Percentiles rank a stretch among this genome's conserved stretches.
These are phyloP conservation scores for Furcifer pardalis DNA, from an alignment of 2,797 vertebrate species.

Conservation along the genomic window DNA sequence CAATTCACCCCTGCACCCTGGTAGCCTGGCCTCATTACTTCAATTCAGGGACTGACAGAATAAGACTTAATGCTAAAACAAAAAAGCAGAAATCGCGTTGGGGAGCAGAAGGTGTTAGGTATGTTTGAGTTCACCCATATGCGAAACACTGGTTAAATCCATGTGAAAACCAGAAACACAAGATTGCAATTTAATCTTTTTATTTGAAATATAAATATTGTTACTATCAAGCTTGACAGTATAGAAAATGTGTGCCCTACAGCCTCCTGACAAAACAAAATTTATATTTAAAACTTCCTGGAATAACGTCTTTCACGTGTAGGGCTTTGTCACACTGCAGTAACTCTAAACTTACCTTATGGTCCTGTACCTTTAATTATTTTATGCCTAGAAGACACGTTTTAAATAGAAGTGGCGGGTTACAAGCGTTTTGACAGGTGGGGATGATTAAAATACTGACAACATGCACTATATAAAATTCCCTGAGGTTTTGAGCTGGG, in stretches of 20 bases:
- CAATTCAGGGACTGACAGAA: conserved; percentile 74
- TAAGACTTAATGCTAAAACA: conserved; percentile 79
- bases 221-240: conserved; percentile 93
- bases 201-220: conserved; percentile 90
- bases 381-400: conserved; percentile 99
- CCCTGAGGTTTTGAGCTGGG: conserved; percentile 86
- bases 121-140: conserved; percentile 70
- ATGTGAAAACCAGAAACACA: conserved; percentile 79
- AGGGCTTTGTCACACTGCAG: conserved; percentile 83
- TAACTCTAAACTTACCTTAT: conserved; percentile 78
- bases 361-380: conserved; percentile 98
- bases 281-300: conserved; percentile 96
- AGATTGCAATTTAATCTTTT: conserved; percentile 86
- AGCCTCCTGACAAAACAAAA: conserved; percentile 95
- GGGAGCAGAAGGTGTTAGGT: conserved; percentile 21
- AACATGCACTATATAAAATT: conserved; percentile 92
- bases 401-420: conserved; percentile 99
- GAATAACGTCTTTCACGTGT: conserved; percentile 93
- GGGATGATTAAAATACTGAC: conserved; percentile 98
- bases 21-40: conserved; percentile 76
- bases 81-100: conserved; percentile 78
- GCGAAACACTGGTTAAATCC: conserved; percentile 74
- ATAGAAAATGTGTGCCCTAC: conserved; percentile 97
- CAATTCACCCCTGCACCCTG: conserved; percentile 39
- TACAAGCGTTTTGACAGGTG: conserved; percentile 98